Evolutionary conservation across 2,797 vertebrate species (phyloP).

Genomic region (Chrosomus eos): DNA sequence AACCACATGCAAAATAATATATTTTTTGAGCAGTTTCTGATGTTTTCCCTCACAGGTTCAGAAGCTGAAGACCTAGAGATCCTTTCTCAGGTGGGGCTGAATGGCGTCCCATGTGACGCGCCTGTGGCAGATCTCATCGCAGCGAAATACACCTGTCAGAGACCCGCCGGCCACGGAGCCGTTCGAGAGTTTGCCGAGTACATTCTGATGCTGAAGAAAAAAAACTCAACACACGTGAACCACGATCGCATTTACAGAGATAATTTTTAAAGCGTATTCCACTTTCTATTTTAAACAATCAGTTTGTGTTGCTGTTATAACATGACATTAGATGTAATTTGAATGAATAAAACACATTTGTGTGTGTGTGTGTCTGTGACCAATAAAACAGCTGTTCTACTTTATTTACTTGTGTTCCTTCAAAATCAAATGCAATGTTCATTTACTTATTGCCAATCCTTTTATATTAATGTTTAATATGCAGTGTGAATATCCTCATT

Average conservation of each 20-base stretch:
- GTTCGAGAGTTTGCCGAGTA: conserved; percentile 39
- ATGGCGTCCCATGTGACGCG: conserved; percentile 20
- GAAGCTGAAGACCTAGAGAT: conserved; percentile 44
- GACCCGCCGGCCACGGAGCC: conserved; percentile 24
- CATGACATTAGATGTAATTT: background rate
- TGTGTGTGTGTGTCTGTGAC: background rate
- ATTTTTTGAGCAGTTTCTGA: too few species aligned
- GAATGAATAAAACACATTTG: background rate
- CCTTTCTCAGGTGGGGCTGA: conserved; percentile 42
- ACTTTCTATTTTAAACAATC: background rate
- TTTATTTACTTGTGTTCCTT: background rate
- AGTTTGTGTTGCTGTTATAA: background rate
- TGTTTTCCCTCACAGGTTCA: conserved; percentile 25
- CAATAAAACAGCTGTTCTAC: background rate
- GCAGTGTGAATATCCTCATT: background rate
- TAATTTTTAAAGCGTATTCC: background rate
- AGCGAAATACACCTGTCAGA: conserved; percentile 45
- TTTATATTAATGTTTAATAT: background rate
- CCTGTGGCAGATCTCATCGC: conserved; percentile 19
- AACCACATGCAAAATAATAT: background rate
- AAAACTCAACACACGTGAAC: background rate
- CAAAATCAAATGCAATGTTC: background rate
- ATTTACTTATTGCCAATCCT: background rate
- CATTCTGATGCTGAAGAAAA: conserved; percentile 33
- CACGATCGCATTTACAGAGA: conserved; percentile 30